Conservation (phyloP, 1,140 invertebrate genomes). For the Belonocnema kinseyi region DNA sequence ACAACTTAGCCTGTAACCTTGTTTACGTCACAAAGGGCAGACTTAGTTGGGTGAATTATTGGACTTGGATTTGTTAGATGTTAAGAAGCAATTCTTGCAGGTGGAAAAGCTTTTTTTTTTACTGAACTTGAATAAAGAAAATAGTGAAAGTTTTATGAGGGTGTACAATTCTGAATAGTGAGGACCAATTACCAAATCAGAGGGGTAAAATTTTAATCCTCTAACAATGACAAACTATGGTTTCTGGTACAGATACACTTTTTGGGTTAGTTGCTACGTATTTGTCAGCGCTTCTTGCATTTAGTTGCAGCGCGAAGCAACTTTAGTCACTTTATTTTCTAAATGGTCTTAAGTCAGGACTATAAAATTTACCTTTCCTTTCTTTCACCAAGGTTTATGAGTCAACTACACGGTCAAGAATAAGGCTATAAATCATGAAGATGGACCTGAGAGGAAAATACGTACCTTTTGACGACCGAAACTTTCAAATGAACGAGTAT, state of each 20-base stretch:
- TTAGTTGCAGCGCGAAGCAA: too few species aligned
- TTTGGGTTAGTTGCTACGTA: too few species aligned
- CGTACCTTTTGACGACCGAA: too few species aligned
- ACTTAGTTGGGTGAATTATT: not conserved
- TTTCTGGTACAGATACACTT: too few species aligned
- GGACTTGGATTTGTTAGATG: not conserved
- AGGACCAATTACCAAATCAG: too few species aligned
- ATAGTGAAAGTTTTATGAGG: not conserved
- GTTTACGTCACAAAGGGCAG: not conserved
- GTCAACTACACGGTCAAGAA: not conserved
- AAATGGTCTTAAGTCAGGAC: not conserved
- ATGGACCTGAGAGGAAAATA: not conserved
- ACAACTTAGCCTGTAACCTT: not conserved
- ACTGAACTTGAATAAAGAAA: not conserved
- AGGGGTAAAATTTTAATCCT: too few species aligned
- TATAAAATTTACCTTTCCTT: not conserved
- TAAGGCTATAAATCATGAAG: not conserved
- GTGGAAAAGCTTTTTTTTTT: not conserved
- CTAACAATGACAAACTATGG: too few species aligned
- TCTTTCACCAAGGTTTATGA: not conserved
- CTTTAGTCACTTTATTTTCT: too few species aligned
- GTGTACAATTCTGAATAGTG: too few species aligned
- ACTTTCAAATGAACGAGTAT: constrained; percentile 6
- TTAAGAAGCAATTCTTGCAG: too few species aligned
- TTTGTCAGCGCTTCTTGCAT: too few species aligned